These are phyloP conservation scores for Lasioglossum albipes DNA, from an alignment of 1,140 invertebrate genomes.

Conservation along the genomic window DNA sequence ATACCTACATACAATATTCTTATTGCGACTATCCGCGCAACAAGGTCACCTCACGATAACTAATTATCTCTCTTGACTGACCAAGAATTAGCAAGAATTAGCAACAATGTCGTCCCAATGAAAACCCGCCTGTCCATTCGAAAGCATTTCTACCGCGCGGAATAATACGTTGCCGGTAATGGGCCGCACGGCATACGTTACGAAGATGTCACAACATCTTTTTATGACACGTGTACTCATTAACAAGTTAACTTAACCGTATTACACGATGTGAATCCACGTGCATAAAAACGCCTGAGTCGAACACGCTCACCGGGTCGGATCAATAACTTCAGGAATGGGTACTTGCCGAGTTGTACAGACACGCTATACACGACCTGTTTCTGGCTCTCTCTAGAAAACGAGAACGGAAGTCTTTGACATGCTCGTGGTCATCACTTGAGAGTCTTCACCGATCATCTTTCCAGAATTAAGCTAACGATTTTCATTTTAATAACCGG, in stretches of 20 bases:
- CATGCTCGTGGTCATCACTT: neutral
- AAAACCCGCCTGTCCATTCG: no score
- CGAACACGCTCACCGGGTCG: slow-evolving; percentile 60
- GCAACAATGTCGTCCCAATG: no score
- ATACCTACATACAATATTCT: no score
- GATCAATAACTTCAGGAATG: slow-evolving; percentile 67
- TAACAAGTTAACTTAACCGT: slow-evolving; percentile 56
- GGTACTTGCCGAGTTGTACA: slow-evolving; percentile 51
- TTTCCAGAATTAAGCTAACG: neutral
- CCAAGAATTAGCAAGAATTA: no score
- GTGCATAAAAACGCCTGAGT: slow-evolving; percentile 51
- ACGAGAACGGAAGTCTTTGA: slow-evolving; percentile 43
- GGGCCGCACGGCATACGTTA: neutral
- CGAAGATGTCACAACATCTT: neutral
- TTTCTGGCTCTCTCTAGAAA: slow-evolving; percentile 51
- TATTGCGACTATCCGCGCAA: no score
- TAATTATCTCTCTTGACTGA: no score
- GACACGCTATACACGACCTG: slow-evolving; percentile 37
- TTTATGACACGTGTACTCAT: slow-evolving; percentile 27
- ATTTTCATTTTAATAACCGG: neutral
- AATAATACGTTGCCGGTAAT: neutral
- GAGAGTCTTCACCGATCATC: slow-evolving; percentile 3
- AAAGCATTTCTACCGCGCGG: no score
- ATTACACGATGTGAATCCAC: slow-evolving; percentile 53
- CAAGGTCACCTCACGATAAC: no score